Evolutionary conservation across 2,797 vertebrate genomes (phyloP).

Genomic region (Neomorphus geoffroyi): DNA sequence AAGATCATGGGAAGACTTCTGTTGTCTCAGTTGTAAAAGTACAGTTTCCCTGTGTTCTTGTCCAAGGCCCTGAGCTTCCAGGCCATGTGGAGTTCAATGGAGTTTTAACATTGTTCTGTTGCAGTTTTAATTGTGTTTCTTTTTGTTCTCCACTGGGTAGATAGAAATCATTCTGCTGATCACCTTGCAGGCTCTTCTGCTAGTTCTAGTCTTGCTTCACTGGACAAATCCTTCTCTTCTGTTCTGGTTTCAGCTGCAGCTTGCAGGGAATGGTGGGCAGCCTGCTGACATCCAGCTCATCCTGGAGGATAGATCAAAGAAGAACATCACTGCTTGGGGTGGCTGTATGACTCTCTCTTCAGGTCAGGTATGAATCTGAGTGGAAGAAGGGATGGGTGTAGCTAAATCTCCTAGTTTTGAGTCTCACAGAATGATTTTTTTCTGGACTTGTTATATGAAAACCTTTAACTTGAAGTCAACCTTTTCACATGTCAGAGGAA

Average conservation of each 20-base stretch:
- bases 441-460: background rate
- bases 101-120: background rate
- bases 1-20: background rate
- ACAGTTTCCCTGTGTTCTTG: background rate
- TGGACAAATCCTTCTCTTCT: background rate
- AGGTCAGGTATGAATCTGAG: constrained; percentile 75
- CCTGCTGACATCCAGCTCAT: constrained; percentile 77
- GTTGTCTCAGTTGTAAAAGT: background rate
- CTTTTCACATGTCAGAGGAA: background rate
- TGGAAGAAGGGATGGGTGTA: background rate
- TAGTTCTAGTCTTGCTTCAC: background rate
- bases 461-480: background rate
- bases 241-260: constrained; percentile 70
- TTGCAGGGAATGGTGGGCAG: constrained; percentile 75
- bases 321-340: constrained; percentile 70
- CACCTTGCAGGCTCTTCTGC: background rate
- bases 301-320: constrained; percentile 75
- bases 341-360: constrained; percentile 78
- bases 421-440: background rate
- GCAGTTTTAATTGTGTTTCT: background rate
- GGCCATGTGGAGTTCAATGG: fast-evolving
- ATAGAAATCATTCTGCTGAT: background rate
- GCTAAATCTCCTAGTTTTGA: background rate
- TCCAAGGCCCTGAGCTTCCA: background rate
- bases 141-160: background rate